These are phyloP conservation scores for Xenopus borealis DNA, from an alignment of 2,113 vertebrate genomes.

Conservation along the genomic window DNA sequence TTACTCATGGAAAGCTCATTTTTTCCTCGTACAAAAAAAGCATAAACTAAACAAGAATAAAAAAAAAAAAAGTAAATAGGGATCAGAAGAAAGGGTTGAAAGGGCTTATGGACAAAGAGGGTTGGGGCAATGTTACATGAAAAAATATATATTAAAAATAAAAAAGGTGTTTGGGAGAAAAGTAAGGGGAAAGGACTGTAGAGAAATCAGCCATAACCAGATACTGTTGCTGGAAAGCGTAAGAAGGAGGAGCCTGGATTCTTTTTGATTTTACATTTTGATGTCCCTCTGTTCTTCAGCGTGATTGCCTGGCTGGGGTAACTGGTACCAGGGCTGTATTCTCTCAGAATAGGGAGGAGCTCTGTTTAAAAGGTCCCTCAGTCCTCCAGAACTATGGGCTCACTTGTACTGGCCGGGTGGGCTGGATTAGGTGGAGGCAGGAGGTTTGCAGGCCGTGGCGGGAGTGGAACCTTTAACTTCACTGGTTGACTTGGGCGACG, in stretches of 20 bases:
- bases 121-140: constrained; percentile 9
- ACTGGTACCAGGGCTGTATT: not conserved
- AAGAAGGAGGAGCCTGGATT: not conserved
- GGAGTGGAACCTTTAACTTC: constrained; percentile 69
- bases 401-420: constrained; percentile 82
- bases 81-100: not conserved
- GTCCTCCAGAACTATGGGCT: constrained; percentile 91
- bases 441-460: constrained; percentile 57
- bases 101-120: not conserved
- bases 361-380: constrained; percentile 56
- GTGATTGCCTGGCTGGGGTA: not conserved
- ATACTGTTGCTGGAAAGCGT: not conserved
- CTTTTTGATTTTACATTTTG: not conserved
- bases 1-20: constrained; percentile 29
- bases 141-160: constrained; percentile 47
- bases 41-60: constrained; percentile 12
- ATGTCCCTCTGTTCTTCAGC: constrained; percentile 14
- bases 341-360: too few species aligned
- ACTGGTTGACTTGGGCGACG: constrained; percentile 83
- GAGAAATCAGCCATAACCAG: constrained; percentile 7
- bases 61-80: not conserved
- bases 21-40: constrained; percentile 37
- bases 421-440: constrained; percentile 65
- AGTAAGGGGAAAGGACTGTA: not conserved
- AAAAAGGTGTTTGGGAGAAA: not conserved